Percentiles rank a stretch among this genome's conserved stretches.
phyloP scores from a whole-genome alignment of 2,113 vertebrate genomes.

The Aptenodytes patagonicus region DNA sequence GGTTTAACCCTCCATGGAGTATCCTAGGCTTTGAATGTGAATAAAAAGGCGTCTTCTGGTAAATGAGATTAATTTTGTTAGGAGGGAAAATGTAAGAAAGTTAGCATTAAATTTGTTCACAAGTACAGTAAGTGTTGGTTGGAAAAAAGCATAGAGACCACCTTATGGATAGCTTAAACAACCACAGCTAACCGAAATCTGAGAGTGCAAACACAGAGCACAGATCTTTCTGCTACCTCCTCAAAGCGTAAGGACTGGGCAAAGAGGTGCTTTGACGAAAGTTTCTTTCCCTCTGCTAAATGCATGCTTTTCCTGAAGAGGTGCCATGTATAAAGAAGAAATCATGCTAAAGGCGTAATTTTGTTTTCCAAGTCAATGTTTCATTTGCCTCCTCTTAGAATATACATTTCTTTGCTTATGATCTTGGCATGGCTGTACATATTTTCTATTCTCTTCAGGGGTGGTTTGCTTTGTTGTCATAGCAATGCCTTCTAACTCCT shows the following conservation, averaged over 20 bases:
- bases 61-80: constrained; percentile 7
- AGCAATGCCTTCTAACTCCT: constrained; percentile 35
- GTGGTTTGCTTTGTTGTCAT: constrained; percentile 60
- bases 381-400: constrained; percentile 39
- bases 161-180: neutral
- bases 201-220: neutral
- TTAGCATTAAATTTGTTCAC: neutral
- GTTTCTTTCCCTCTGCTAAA: neutral
- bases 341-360: neutral
- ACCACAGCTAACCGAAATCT: neutral
- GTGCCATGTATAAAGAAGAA: constrained; percentile 13
- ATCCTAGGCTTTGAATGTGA: neutral
- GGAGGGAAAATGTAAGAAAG: neutral
- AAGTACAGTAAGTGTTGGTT: neutral
- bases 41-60: neutral
- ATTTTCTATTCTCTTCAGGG: constrained; percentile 54
- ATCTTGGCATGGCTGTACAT: constrained; percentile 25
- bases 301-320: constrained; percentile 26
- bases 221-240: neutral
- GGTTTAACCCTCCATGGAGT: constrained; percentile 20
- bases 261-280: neutral
- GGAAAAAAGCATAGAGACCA: neutral
- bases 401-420: constrained; percentile 18
- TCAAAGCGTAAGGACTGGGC: neutral
- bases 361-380: constrained; percentile 24